These are phyloP conservation scores for Thysanoteuthis rhombus DNA, from an alignment of 2,888 invertebrate species.

Conservation along the genomic window DNA sequence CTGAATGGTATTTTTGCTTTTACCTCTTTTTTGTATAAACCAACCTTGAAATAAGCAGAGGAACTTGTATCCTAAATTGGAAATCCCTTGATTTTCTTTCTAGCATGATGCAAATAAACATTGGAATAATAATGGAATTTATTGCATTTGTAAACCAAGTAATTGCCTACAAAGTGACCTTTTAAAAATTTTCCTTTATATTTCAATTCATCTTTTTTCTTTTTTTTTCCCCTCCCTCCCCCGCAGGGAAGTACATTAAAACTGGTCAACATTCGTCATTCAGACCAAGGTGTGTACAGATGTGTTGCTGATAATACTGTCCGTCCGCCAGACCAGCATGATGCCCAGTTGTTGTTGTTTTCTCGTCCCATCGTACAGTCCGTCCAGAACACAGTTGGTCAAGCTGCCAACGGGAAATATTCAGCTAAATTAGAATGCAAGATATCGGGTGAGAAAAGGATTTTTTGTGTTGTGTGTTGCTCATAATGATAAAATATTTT, in stretches of 20 bases:
- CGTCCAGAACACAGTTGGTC: constrained; percentile 64
- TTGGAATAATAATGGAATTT: no score
- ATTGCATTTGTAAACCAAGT: no score
- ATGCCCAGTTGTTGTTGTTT: constrained; percentile 60
- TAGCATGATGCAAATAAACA: no score
- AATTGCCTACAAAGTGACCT: not conserved
- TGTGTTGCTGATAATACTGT: constrained; percentile 67
- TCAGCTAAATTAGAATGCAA: constrained; percentile 63
- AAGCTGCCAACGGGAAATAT: constrained; percentile 63
- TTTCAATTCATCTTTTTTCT: no score
- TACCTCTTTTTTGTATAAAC: no score
- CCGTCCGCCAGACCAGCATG: constrained; percentile 61
- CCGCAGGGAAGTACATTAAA: constrained; percentile 48
- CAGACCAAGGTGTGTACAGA: constrained; percentile 63
- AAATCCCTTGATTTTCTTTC: no score
- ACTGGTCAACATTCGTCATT: constrained; percentile 48
- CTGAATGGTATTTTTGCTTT: no score
- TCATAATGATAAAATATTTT: no score
- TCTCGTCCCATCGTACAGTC: constrained; percentile 57
- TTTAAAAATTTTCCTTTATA: no score
- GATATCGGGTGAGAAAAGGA: constrained; percentile 54
- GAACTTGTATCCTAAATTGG: no score
- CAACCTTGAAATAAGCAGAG: no score
- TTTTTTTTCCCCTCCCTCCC: not conserved
- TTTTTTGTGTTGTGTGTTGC: not conserved